Percentiles rank a stretch among this genome's conserved stretches.
These are phyloP conservation scores for Artemia sinica DNA, from an alignment of 2,888 invertebrate species.

Conservation along the genomic window DNA sequence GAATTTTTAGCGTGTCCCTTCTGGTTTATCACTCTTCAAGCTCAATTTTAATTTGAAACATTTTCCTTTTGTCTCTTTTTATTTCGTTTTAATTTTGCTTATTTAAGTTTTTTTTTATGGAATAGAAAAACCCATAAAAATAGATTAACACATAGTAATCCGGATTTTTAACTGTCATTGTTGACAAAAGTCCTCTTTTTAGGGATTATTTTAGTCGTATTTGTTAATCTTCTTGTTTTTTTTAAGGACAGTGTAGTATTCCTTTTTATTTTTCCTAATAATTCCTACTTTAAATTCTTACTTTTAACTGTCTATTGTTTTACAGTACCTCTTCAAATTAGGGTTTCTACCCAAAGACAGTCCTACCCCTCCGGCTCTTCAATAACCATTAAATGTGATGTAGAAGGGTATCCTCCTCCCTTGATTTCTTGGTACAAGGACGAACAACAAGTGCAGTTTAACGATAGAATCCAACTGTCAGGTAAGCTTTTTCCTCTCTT, in stretches of 20 bases:
- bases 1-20: too few relatives aligned
- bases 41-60: too few relatives aligned
- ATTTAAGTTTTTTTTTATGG: too few relatives aligned
- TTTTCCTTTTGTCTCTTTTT: too few relatives aligned
- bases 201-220: slow-evolving; percentile 16
- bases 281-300: neutral
- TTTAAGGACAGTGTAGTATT: neutral
- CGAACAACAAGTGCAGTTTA: slow-evolving; percentile 38
- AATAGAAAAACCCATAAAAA: too few relatives aligned
- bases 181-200: too few relatives aligned
- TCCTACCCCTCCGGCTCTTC: slow-evolving; percentile 47
- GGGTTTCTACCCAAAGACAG: slow-evolving; percentile 41
- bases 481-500: slow-evolving; percentile 35
- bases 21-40: too few relatives aligned
- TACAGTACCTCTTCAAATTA: slow-evolving; percentile 27
- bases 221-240: slow-evolving; percentile 37
- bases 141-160: too few relatives aligned
- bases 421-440: slow-evolving; percentile 67
- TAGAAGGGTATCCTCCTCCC: slow-evolving; percentile 58
- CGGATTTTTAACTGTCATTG: too few relatives aligned
- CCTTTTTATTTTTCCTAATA: neutral
- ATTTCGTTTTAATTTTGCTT: too few relatives aligned
- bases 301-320: slow-evolving; percentile 15
- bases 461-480: slow-evolving; percentile 44
- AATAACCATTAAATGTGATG: slow-evolving; percentile 51